Evolutionary conservation across 2,113 vertebrate genomes (phyloP).

Genomic region (Cyanoramphus novaezelandiae): DNA sequence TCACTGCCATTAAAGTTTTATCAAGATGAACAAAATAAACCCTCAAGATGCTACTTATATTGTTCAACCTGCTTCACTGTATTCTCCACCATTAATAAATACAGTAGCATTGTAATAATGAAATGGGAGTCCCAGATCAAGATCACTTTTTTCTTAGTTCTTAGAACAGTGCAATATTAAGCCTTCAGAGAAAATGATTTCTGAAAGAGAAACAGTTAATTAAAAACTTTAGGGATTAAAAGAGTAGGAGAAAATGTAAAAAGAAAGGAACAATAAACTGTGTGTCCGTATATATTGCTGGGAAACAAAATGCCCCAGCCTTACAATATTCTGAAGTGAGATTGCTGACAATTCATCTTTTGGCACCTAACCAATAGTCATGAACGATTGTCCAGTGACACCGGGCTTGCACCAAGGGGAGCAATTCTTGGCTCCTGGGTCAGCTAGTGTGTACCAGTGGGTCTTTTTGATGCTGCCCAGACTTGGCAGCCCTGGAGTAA

Average conservation of each 20-base stretch:
- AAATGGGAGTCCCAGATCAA: neutral
- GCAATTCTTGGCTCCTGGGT: neutral
- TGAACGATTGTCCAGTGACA: neutral
- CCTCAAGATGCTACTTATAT: neutral
- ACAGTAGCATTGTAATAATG: neutral
- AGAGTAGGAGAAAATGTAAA: neutral
- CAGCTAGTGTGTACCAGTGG: neutral
- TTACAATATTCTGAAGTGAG: neutral
- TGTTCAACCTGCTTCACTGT: neutral
- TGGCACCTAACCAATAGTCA: neutral
- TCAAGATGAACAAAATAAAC: neutral
- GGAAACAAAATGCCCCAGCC: neutral
- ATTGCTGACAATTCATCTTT: neutral
- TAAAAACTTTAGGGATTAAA: neutral
- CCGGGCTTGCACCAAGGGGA: neutral
- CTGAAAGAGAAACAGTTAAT: constrained; percentile 22
- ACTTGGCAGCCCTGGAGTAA: neutral
- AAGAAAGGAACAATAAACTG: neutral
- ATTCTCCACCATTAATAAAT: constrained; percentile 17
- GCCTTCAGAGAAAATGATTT: neutral
- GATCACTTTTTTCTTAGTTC: neutral
- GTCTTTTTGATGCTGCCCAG: neutral
- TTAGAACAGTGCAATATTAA: neutral
- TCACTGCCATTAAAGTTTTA: neutral
- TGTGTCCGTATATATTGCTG: neutral